Conservation (phyloP, 2,888 invertebrate genomes). For the Xestia ashworthii region DNA sequence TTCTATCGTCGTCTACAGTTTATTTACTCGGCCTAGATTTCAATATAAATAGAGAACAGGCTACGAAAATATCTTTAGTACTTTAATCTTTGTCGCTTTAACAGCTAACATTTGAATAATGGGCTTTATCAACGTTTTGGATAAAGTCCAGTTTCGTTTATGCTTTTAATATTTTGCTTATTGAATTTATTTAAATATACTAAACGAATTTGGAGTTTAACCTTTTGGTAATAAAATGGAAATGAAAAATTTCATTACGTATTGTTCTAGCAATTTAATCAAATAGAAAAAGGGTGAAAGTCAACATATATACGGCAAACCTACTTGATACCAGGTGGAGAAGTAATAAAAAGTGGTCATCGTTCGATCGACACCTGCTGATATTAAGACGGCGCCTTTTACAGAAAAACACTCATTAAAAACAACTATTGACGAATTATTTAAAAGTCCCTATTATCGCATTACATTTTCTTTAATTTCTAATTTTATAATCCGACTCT, state of each 20-base stretch:
- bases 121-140: slow-evolving; percentile 10
- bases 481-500: neutral
- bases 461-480: neutral
- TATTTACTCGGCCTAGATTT: slow-evolving; percentile 53
- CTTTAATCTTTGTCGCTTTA: slow-evolving; percentile 48
- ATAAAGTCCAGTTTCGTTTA: slow-evolving; percentile 8
- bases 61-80: slow-evolving; percentile 48
- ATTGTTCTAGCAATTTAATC: neutral
- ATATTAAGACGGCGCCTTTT: too few species aligned
- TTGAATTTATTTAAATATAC: slow-evolving; percentile 19
- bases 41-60: slow-evolving; percentile 42
- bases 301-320: neutral
- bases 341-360: too few species aligned
- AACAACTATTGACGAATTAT: too few species aligned
- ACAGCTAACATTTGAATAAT: slow-evolving; percentile 38
- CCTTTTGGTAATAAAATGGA: slow-evolving; percentile 9
- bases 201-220: neutral
- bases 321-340: neutral
- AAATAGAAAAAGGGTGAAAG: neutral
- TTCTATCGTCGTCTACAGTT: slow-evolving; percentile 47
- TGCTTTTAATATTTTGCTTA: slow-evolving; percentile 2
- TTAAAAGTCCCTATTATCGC: too few species aligned
- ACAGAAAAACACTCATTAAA: too few species aligned
- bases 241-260: neutral
- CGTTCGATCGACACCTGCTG: too few species aligned